Base-by-base conservation (phyloP, 2,797 vertebrate species). In the Staurois parvus region DNA sequence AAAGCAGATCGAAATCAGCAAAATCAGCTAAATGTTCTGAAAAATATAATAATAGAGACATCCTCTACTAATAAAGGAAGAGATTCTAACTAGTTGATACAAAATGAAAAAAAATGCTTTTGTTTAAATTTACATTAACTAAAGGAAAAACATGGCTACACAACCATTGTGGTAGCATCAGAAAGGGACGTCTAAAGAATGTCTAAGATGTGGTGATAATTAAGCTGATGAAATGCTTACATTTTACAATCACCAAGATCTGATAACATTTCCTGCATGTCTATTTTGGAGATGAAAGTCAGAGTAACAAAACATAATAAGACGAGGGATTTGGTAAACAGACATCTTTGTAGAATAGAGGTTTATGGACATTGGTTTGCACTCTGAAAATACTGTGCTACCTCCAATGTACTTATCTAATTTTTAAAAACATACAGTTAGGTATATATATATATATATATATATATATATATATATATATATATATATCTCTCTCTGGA, bases 151-250 rank as follows among this genome's bases (percentile, higher is more conserved):
- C 21, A 2, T 4, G 13, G n/a, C 52, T 34, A 7, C 7, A 77
- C 2, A 37, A 66, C 28, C 4, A 28, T 34, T 30, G n/a, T 24
- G 28, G 37, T 68, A 48, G 62, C 15, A 24, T 79, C 28, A 66
- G 40, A 69, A 79, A 24, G 3, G 19, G 76, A 67, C 30, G 21
- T 69, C 77, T 52, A 21, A 30, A 28, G 77, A 45, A 48, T 48
- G 12, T 68, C 77, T 68, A 48, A 68, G 66, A 79, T 9, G 40
- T 69, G 42, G 28, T n/a, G 77, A 28, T 69, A n/a, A 77, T 67
- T 68, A 79, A 48, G 29, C 9, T 12, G 26, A 29, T 28, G 76
- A 79, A 79, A 79, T 42, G 37, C 24, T 45, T 26, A 67, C 34
- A 32, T 67, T 37, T 34, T 34, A 28, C 28, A 37, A 72, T 12